phyloP scores from a whole-genome alignment of 37 sponge, comb jelly and placozoan genomes.

The Crambe crambe region DNA sequence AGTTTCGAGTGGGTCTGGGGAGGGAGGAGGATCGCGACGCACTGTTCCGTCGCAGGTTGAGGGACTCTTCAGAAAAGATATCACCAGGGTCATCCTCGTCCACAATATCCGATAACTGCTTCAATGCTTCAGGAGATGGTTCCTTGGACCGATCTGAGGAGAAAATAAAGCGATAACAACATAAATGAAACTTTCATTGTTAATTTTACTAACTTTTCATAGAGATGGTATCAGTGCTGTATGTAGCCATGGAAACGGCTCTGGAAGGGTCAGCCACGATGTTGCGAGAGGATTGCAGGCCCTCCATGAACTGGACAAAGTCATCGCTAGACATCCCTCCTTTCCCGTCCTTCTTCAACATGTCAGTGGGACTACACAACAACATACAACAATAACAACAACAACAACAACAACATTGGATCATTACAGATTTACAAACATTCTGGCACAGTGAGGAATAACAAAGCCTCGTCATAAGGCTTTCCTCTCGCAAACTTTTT shows the following conservation, averaged over 20 bases:
- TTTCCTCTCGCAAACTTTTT: too few relatives aligned
- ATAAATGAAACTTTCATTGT: neutral
- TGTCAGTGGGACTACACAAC: neutral
- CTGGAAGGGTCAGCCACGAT: constrained; percentile 48
- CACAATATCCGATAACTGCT: neutral
- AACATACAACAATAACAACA: neutral
- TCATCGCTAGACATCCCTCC: constrained; percentile 56
- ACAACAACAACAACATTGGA: neutral
- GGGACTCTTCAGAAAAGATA: constrained; percentile 27
- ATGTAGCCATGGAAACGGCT: constrained; percentile 26
- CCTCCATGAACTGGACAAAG: constrained; percentile 60
- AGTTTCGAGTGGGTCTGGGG: neutral
- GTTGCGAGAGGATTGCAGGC: constrained; percentile 47
- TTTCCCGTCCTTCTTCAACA: neutral
- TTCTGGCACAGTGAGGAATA: too few relatives aligned
- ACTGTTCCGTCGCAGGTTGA: neutral
- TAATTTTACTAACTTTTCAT: neutral
- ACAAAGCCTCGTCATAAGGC: too few relatives aligned
- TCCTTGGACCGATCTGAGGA: neutral
- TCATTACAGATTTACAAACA: too few relatives aligned
- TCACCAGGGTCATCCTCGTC: constrained; percentile 15
- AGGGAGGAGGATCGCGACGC: neutral
- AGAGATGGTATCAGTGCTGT: neutral
- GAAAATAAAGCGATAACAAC: neutral
- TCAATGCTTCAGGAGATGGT: neutral